phyloP scores from a whole-genome alignment of 2,113 vertebrate genomes.

The Colinus virginianus region DNA sequence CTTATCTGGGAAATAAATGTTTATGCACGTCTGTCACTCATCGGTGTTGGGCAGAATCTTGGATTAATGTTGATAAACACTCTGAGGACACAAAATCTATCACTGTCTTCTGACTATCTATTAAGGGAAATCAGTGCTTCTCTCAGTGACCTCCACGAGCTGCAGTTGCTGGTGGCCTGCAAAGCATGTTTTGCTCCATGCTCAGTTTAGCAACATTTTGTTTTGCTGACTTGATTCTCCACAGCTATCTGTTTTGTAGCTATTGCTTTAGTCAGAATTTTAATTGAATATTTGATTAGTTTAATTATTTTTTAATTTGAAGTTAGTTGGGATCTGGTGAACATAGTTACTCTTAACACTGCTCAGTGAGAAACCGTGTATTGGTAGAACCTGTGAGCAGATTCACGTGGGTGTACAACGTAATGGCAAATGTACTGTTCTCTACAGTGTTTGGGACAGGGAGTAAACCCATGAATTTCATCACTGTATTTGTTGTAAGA shows the following conservation, averaged over 20 bases:
- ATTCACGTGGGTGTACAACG: not conserved
- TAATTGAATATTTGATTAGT: not conserved
- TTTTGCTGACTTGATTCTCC: not conserved
- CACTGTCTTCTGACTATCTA: not conserved
- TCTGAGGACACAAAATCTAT: not conserved
- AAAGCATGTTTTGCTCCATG: not conserved
- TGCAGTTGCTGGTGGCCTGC: not conserved
- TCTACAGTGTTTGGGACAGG: not conserved
- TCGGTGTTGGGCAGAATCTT: not conserved
- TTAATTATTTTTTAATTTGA: not conserved
- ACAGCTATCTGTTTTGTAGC: not conserved
- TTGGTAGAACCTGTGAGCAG: not conserved
- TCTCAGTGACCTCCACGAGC: fast-evolving
- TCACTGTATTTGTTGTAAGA: not conserved
- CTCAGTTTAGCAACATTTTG: not conserved
- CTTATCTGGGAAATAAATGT: not conserved
- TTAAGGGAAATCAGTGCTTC: not conserved
- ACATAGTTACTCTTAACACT: not conserved
- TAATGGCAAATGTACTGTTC: not conserved
- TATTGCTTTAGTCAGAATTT: not conserved
- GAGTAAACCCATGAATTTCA: not conserved
- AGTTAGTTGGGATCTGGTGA: not conserved
- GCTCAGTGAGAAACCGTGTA: not conserved
- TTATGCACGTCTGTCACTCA: not conserved
- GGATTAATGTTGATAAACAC: not conserved